These are phyloP conservation scores for Pelobates fuscus DNA, from an alignment of 2,113 vertebrate species.

Conservation along the genomic window DNA sequence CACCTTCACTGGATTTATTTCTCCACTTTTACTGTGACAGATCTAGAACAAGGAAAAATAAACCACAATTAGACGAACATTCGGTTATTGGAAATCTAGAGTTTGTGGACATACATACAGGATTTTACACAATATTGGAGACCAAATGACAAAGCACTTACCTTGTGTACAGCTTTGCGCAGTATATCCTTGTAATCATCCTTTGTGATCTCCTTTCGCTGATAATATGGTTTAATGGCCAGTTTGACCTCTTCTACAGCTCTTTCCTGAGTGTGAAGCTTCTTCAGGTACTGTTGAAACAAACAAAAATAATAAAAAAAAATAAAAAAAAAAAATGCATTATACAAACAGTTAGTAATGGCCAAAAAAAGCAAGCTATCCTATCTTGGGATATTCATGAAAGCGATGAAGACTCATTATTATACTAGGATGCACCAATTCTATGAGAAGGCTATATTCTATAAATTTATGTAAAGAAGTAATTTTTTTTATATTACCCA, in stretches of 20 bases:
- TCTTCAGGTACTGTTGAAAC: constrained; percentile 81
- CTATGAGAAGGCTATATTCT: too few relatives aligned
- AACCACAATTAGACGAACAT: background rate
- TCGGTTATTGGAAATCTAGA: too few relatives aligned
- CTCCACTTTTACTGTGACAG: constrained; percentile 91
- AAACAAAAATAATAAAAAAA: background rate
- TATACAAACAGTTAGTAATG: too few relatives aligned
- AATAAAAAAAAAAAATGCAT: too few relatives aligned
- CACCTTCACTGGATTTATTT: constrained; percentile 93
- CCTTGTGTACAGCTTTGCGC: constrained; percentile 92
- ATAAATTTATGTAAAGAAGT: too few relatives aligned
- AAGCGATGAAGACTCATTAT: too few relatives aligned
- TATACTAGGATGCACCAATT: too few relatives aligned
- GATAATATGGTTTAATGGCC: constrained; percentile 92
- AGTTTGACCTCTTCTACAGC: constrained; percentile 92
- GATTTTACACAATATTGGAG: too few relatives aligned
- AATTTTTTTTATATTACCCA: too few relatives aligned
- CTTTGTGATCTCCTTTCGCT: constrained; percentile 94
- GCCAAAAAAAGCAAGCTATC: background rate
- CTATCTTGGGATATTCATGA: too few relatives aligned
- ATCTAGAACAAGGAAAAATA: constrained; percentile 66
- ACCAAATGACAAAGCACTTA: constrained; percentile 59
- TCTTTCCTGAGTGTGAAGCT: constrained; percentile 93
- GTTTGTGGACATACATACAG: too few relatives aligned
- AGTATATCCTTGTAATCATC: constrained; percentile 94